Conservation (phyloP, 2,797 vertebrate genomes). For the Myiothlypis chrysogaster region DNA sequence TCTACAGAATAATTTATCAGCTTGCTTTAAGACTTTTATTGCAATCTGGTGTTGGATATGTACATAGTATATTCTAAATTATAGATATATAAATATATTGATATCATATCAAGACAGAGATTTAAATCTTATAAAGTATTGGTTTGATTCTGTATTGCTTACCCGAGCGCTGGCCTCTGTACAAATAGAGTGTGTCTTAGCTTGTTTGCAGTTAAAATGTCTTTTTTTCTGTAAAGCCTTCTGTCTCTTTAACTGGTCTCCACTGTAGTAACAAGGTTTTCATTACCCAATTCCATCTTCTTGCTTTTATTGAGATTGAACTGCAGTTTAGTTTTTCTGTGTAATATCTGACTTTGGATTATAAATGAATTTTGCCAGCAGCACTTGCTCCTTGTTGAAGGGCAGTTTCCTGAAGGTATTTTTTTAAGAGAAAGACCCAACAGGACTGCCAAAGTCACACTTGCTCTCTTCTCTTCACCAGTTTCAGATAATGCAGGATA, state of each 20-base stretch:
- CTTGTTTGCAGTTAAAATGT: slow-evolving; percentile 19
- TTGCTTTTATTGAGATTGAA: slow-evolving; percentile 11
- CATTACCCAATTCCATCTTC: not conserved
- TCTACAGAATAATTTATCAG: not conserved
- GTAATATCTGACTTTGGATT: not conserved
- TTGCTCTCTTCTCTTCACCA: not conserved
- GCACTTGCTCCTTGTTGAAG: slow-evolving; percentile 7
- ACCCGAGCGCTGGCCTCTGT: not conserved
- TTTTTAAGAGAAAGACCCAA: not conserved
- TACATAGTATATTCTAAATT: slow-evolving; percentile 22
- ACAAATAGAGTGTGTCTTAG: not conserved
- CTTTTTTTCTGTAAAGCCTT: slow-evolving; percentile 30
- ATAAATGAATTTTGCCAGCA: not conserved
- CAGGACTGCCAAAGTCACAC: not conserved
- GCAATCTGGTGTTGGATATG: slow-evolving; percentile 12
- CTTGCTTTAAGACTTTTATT: not conserved
- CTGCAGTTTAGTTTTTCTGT: not conserved
- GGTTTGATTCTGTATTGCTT: slow-evolving; percentile 15
- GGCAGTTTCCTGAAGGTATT: not conserved
- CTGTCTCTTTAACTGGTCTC: slow-evolving; percentile 6
- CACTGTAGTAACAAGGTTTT: slow-evolving; percentile 16
- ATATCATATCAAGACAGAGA: not conserved
- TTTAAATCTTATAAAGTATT: not conserved
- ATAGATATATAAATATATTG: not conserved
- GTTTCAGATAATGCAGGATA: not conserved